Evolutionary conservation across 2,797 vertebrate species (phyloP), one percentile per base, ranked within the genome.

Genomic region (Alosa sapidissima): DNA sequence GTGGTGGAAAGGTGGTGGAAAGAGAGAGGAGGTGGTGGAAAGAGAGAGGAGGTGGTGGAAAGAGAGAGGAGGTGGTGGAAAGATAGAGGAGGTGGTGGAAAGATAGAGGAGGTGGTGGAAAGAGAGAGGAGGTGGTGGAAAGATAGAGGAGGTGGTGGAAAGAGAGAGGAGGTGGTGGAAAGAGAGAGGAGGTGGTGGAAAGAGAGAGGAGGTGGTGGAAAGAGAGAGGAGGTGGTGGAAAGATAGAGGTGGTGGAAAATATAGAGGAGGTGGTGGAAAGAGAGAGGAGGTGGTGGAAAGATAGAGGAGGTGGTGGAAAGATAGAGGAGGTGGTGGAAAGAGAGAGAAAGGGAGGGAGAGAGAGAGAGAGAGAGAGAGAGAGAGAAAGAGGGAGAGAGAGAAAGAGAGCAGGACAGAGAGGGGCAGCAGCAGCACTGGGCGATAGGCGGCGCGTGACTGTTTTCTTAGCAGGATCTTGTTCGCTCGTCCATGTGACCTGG

Each of bases 391-490:
- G 8, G 5, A 47, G 58, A 24, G n/a, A 62, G 58, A 62, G 21
- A 62, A 2, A 62, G 58, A 28, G 60, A 65, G 60, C 33, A 16
- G 68, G 68, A 14, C 62, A 28, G 24, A 65, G 62, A 13, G 9
- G 62, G 6, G 24, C 8, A 14, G 72, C 58, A 24, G 62, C 24
- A 4, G 21, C 6, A 7, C 58, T 60, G 7, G 1, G 58, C 58
- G 6, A 24, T 1, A 62, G 8, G 41, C n/a, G 14, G 3, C 47
- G 19, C 51, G 75, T 87, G 86, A 86, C 86, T 88, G 83, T 85
- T 85, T 88, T 86, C 49, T 82, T 81, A 81, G 49, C 24, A 89
- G 83, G 62, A 85, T 87, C 84, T 87, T 89, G 45, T 87, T 89
- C 65, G 13, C 54, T 54, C 84, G 62, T 54, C 84, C 85, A 86